phyloP scores from a whole-genome alignment of 2,888 invertebrate genomes.

The Ichneumoninae sp. region DNA sequence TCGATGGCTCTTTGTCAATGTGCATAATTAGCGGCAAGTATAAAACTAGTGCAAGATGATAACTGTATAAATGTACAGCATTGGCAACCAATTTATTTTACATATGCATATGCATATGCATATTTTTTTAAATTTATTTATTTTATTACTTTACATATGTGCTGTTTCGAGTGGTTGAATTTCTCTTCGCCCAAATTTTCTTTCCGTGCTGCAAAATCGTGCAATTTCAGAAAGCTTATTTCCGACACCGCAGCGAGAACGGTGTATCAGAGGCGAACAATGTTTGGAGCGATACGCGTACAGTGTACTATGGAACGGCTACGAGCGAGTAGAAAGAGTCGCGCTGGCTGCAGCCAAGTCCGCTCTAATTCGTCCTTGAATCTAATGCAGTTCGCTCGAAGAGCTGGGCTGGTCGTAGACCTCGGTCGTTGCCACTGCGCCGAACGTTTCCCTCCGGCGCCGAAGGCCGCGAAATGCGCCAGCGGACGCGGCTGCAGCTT shows the following conservation, averaged over 20 bases:
- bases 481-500: conserved; percentile 42
- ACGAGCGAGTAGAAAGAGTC: conserved; percentile 45
- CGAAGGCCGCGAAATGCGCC: conserved; percentile 64
- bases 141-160: background rate
- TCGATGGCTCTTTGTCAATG: no score
- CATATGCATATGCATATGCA: no score
- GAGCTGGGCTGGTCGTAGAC: conserved; percentile 63
- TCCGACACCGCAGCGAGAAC: background rate
- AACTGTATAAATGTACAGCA: no score
- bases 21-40: no score
- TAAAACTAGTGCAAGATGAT: no score
- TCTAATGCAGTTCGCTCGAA: conserved; percentile 78
- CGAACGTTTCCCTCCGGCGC: conserved; percentile 59
- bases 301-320: background rate
- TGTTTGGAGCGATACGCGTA: background rate
- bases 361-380: conserved; percentile 82
- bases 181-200: background rate
- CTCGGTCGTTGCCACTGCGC: conserved; percentile 66
- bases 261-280: conserved; percentile 33
- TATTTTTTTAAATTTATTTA: no score
- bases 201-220: background rate
- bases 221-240: background rate
- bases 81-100: no score
- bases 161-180: background rate
- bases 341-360: conserved; percentile 59